Base-by-base conservation (phyloP, 2,113 vertebrate species). In the Pomatorhinus ruficollis region DNA sequence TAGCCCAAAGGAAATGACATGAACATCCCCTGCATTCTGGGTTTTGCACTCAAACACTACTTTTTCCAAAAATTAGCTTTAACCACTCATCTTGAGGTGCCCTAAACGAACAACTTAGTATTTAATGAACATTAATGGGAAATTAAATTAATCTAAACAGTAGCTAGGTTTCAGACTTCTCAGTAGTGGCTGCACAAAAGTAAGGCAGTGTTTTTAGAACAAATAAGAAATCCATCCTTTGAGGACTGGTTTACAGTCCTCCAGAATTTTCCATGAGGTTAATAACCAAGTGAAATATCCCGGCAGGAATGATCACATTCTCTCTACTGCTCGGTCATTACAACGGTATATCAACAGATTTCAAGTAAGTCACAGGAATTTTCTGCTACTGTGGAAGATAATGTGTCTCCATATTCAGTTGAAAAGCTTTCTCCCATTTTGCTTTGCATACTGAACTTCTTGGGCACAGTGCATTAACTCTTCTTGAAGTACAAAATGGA, bases 401-500 rank as follows among this genome's bases (percentile, higher is more conserved):
- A 16, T 45, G 28, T 12, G 1, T 84, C 72, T 81, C 85, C 83
- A 24, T 85, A 28, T 71, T 63, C 57, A 23, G 42, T 42, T 75
- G 65, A 68, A 65, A 95, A 79, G 24, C 52, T 84, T 78, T 91
- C 80, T 91, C 33, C 65, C 77, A 63, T 96, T 96, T 95, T 93
- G 45, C 63, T 89, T 91, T 75, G 81, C 81, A 64, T 31, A 30
- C 76, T 72, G 68, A 96, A 76, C 42, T 57, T 84, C 77, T 90
- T 53, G 85, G 95, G 95, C 93, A 94, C 80, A 81, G 85, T 39
- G n/a, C 39, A 83, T 95, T 97, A 96, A 95, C 96, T 96, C 85
- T 91, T 97, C 95, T 78, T 90, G 72, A 96, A 97, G 92, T 92
- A 91, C 40, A 82, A 95, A 93, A 66, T 59, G 83, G 87, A 95